Percentiles rank a stretch among this genome's conserved stretches.
Conservation (phyloP, 2,888 invertebrate genomes). For the Ormyrus thymus region DNA sequence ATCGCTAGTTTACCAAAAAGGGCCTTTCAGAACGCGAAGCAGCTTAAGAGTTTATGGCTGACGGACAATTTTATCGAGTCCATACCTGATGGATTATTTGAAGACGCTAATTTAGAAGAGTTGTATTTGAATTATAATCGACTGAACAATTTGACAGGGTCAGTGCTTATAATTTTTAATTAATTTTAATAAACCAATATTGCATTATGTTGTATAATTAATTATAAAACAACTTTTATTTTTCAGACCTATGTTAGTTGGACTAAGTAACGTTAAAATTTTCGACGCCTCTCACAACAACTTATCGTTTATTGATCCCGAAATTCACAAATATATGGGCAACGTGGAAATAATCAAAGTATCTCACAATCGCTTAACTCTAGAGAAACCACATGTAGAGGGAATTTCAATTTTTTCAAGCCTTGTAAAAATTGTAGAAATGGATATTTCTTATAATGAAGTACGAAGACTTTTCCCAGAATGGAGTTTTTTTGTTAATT, state of each 20-base stretch:
- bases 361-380: constrained; percentile 77
- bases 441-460: constrained; percentile 81
- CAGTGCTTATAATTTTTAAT: constrained; percentile 64
- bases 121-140: constrained; percentile 82
- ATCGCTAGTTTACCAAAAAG: constrained; percentile 77
- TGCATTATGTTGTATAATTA: not conserved
- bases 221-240: not conserved
- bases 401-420: constrained; percentile 78
- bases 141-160: constrained; percentile 78
- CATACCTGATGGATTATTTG: constrained; percentile 7
- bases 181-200: not conserved
- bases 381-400: constrained; percentile 62
- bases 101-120: constrained; percentile 62
- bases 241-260: constrained; percentile 23
- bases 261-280: constrained; percentile 51
- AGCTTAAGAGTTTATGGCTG: constrained; percentile 79
- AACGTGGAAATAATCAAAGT: constrained; percentile 77
- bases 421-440: constrained; percentile 74
- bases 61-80: constrained; percentile 79
- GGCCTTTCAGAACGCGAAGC: constrained; percentile 79
- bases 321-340: constrained; percentile 76
- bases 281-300: constrained; percentile 77
- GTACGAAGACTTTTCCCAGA: constrained; percentile 79
- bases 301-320: constrained; percentile 51
- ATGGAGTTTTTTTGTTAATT: constrained; percentile 78